Conservation (phyloP, 2,113 vertebrate genomes). For the Chamaea fasciata region DNA sequence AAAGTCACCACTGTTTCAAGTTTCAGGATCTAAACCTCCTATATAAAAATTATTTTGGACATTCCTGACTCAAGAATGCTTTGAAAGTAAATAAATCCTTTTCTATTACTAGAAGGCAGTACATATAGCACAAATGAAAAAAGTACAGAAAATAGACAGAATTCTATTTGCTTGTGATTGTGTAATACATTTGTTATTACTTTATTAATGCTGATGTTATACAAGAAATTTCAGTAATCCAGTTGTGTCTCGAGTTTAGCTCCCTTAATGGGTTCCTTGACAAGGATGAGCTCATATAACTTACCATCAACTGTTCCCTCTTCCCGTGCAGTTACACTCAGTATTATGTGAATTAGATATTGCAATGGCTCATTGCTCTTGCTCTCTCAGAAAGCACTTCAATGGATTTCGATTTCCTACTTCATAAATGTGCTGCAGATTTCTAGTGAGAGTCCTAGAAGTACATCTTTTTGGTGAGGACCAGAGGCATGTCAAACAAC, state of each 20-base stretch:
- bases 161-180: constrained; percentile 27
- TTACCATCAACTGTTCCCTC: not conserved
- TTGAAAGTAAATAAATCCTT: not conserved
- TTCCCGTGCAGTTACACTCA: not conserved
- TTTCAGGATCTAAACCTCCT: not conserved
- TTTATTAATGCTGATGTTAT: constrained; percentile 43
- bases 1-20: not conserved
- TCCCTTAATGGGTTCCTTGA: constrained; percentile 20
- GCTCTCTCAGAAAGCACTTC: not conserved
- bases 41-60: not conserved
- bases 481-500: not conserved
- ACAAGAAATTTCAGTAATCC: constrained; percentile 33
- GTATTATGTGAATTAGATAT: not conserved
- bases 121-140: not conserved
- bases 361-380: constrained; percentile 6
- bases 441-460: not conserved
- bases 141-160: not conserved
- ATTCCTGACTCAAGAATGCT: not conserved
- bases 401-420: not conserved
- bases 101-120: not conserved
- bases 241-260: not conserved
- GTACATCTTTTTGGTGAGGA: not conserved
- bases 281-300: constrained; percentile 19
- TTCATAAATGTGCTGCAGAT: not conserved
- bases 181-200: not conserved